A percentile compares a stretch with the other conserved stretches of the same genome.
Conservation (phyloP, 2,888 invertebrate species). For the Agriotes lineatus region DNA sequence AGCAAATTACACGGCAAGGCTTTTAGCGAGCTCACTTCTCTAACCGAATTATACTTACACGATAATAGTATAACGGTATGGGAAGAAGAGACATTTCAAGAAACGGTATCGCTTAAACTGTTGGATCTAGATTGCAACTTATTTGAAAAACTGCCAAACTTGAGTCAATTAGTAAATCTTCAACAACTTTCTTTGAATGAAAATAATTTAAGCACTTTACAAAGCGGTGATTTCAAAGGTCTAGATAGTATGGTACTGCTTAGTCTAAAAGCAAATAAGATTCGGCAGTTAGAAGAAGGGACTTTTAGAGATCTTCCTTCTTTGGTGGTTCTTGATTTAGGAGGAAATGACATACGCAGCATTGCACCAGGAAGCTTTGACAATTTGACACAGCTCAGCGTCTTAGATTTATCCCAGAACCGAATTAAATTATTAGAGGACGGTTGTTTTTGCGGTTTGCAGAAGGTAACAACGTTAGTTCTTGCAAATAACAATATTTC, state of each 20-base stretch:
- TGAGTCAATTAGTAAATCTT: constrained; percentile 55
- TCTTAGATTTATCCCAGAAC: constrained; percentile 9
- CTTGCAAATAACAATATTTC: not conserved
- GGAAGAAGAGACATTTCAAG: too few relatives aligned
- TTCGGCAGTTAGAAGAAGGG: not conserved
- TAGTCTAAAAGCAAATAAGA: constrained; percentile 49
- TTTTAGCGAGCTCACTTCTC: too few relatives aligned
- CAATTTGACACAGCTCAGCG: not conserved
- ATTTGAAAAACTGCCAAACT: constrained; percentile 53
- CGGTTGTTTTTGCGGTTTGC: constrained; percentile 16
- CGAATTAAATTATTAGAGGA: not conserved
- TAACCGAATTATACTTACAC: too few relatives aligned
- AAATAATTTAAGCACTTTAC: constrained; percentile 53
- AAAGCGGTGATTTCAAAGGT: constrained; percentile 47
- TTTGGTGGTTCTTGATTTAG: constrained; percentile 7
- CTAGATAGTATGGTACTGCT: constrained; percentile 52
- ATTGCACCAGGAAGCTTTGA: not conserved
- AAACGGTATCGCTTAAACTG: too few relatives aligned
- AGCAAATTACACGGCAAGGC: constrained; percentile 49
- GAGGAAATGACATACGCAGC: not conserved
- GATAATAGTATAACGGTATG: too few relatives aligned
- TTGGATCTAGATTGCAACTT: constrained; percentile 35
- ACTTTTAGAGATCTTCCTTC: not conserved
- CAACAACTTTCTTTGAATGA: constrained; percentile 53
- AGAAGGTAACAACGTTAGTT: not conserved